Conservation (phyloP, 2,113 vertebrate genomes). For the Lepus timidus region DNA sequence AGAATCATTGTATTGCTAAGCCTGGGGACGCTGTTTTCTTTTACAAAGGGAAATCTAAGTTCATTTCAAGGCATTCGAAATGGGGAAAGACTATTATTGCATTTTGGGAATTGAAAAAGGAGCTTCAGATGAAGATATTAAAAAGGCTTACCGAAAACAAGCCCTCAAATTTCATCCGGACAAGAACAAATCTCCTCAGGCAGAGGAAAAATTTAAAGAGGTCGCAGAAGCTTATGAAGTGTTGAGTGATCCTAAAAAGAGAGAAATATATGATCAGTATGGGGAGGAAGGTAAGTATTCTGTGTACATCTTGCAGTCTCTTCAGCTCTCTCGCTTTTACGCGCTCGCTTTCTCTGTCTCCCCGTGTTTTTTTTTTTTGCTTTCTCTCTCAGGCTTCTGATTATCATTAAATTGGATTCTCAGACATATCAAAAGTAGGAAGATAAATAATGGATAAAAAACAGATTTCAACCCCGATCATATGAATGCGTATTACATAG, state of each 20-base stretch:
- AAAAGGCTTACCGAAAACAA: slow-evolving; percentile 99
- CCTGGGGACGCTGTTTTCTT: slow-evolving; percentile 83
- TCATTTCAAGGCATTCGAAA: slow-evolving; percentile 85
- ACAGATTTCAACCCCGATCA: slow-evolving; percentile 41
- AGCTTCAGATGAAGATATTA: slow-evolving; percentile 97
- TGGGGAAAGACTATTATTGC: slow-evolving; percentile 99
- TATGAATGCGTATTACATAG: slow-evolving; percentile 62
- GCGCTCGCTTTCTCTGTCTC: neutral
- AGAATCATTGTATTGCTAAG: slow-evolving; percentile 81
- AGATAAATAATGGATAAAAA: slow-evolving; percentile 56
- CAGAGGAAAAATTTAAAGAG: slow-evolving; percentile 99
- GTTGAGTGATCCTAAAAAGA: slow-evolving; percentile 98
- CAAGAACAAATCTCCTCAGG: slow-evolving; percentile 98
- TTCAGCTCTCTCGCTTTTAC: neutral
- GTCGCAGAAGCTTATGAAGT: slow-evolving; percentile 99
- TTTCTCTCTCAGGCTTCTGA: neutral
- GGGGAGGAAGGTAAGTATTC: slow-evolving; percentile 96
- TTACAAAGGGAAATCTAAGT: slow-evolving; percentile 85
- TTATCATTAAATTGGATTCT: slow-evolving; percentile 20
- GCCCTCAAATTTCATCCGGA: slow-evolving; percentile 99
- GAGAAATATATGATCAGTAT: slow-evolving; percentile 98
- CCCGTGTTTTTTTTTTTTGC: neutral
- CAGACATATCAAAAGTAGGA: slow-evolving; percentile 39
- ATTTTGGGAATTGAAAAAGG: slow-evolving; percentile 97
- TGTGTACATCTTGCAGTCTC: slow-evolving; percentile 28